Evolutionary conservation across 2,888 invertebrate species (phyloP).

Genomic region (Conistra vaccinii): DNA sequence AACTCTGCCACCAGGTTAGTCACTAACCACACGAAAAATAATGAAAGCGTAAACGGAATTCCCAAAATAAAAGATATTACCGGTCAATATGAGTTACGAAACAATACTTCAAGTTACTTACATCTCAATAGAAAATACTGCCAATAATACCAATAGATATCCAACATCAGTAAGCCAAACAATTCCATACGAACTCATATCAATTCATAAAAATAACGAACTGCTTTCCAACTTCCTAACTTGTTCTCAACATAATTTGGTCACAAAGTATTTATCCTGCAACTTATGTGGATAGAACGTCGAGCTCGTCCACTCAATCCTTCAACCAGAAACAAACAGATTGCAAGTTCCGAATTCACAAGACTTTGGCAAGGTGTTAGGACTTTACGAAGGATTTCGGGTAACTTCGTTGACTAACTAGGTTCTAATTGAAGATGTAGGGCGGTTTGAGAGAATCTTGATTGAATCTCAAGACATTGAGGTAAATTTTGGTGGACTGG

Average conservation of each 20-base stretch:
- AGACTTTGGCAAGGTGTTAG: slow-evolving; percentile 60
- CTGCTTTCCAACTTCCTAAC: slow-evolving; percentile 23
- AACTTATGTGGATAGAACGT: slow-evolving; percentile 17
- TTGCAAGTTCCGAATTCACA: slow-evolving; percentile 59
- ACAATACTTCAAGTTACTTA: slow-evolving; percentile 12
- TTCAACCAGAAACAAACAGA: slow-evolving; percentile 59
- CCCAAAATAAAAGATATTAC: slow-evolving; percentile 1
- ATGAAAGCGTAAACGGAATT: no score
- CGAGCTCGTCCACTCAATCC: slow-evolving; percentile 39
- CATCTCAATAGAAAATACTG: slow-evolving; percentile 24
- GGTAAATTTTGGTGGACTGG: neutral
- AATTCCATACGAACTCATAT: slow-evolving; percentile 44
- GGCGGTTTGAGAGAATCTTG: slow-evolving; percentile 16
- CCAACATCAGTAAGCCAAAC: slow-evolving; percentile 22
- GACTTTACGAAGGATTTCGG: slow-evolving; percentile 49
- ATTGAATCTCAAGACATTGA: slow-evolving; percentile 5
- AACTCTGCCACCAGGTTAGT: no score
- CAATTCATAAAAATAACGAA: slow-evolving; percentile 47
- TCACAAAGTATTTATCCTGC: slow-evolving; percentile 32
- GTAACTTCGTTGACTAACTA: slow-evolving; percentile 36
- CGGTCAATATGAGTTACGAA: slow-evolving; percentile 12
- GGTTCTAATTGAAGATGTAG: slow-evolving; percentile 38
- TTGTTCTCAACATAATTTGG: slow-evolving; percentile 34
- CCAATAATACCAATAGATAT: slow-evolving; percentile 15
- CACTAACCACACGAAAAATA: no score